Evolutionary conservation across 2,113 vertebrate species (phyloP).

Genomic region (Lipophrys pholis): DNA sequence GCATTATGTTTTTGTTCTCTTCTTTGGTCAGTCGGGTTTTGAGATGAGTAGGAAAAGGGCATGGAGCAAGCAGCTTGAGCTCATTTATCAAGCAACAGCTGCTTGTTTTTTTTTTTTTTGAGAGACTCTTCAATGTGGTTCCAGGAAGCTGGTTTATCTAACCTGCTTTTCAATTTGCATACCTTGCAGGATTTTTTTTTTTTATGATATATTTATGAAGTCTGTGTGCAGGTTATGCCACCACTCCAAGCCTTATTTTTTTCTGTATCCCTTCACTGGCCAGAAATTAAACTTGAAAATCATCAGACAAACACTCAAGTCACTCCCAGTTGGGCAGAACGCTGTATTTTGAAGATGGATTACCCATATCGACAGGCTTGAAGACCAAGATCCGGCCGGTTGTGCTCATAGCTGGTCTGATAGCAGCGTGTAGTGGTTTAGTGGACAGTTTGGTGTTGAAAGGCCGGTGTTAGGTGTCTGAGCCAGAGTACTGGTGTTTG

Average conservation of each 20-base stretch:
- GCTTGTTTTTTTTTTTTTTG: background rate
- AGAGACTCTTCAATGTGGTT: background rate
- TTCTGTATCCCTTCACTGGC: background rate
- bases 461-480: conserved; percentile 42
- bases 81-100: background rate
- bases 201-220: background rate
- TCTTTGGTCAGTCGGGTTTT: no score
- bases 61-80: background rate
- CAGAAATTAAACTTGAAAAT: background rate
- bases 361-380: background rate
- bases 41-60: background rate
- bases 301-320: background rate
- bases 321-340: background rate
- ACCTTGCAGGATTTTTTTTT: background rate
- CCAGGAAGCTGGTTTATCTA: background rate
- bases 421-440: conserved; percentile 15
- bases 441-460: conserved; percentile 5
- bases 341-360: background rate
- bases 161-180: background rate
- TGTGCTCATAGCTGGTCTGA: background rate
- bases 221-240: background rate
- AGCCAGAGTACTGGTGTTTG: conserved; percentile 52
- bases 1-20: background rate
- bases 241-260: background rate
- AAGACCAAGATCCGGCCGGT: background rate